These are phyloP conservation scores for Fabriciana adippe DNA, from an alignment of 2,888 invertebrate species.

Conservation along the genomic window DNA sequence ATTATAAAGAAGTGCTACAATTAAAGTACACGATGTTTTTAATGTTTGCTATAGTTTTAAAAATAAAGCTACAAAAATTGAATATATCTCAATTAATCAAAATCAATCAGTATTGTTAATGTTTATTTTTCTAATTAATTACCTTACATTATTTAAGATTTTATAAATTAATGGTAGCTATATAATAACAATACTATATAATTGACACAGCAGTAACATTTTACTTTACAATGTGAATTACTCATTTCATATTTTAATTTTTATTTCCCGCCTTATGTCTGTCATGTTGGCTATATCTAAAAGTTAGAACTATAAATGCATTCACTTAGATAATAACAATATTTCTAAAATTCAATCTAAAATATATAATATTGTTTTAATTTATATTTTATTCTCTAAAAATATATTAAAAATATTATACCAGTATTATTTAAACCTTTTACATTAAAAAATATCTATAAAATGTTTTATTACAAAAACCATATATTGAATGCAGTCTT, in stretches of 20 bases:
- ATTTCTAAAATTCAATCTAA: neutral
- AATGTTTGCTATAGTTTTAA: too few species aligned
- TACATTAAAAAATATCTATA: neutral
- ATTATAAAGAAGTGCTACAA: neutral
- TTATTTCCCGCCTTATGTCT: neutral
- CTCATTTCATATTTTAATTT: too few species aligned
- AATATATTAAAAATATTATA: too few species aligned
- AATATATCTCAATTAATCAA: too few species aligned
- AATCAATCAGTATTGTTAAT: too few species aligned
- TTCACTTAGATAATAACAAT: neutral
- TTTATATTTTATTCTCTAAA: too few species aligned
- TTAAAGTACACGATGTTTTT: too few species aligned
- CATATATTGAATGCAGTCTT: conserved; percentile 23
- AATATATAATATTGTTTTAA: neutral
- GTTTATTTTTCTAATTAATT: too few species aligned
- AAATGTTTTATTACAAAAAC: neutral
- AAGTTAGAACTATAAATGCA: neutral
- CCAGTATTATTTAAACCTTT: neutral
- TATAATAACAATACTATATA: too few species aligned
- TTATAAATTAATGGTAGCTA: too few species aligned
- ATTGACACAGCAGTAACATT: neutral
- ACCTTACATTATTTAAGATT: too few species aligned
- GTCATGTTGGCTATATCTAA: conserved; percentile 1
- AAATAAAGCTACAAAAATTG: too few species aligned
- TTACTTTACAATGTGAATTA: neutral